Base-by-base conservation (phyloP, 2,113 vertebrate genomes). In the Rattus rattus region DNA sequence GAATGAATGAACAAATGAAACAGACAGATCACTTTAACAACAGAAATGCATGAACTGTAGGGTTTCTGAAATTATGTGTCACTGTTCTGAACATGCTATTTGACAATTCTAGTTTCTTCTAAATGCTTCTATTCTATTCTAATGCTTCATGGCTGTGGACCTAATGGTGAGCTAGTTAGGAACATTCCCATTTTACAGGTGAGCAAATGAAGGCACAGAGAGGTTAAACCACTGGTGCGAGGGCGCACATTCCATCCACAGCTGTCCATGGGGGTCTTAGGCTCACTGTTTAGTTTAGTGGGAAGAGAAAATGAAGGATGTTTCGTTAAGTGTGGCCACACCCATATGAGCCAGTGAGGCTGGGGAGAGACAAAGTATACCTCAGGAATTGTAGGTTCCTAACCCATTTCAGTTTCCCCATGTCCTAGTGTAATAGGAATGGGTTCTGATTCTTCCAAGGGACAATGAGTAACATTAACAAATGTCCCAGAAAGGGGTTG, bases 181-280 rank as follows among this genome's bases (percentile, higher is more conserved):
- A 73, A n/a, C 39, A n/a, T 5, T 54, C 56, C n/a, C 54, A 13
- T 72, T 91, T 90, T 52, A 85, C 12, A 72, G 56, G 9, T 69
- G 67, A 91, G 90, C 39, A 91, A 59, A 56, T 8, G 49, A 83
- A 93, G 86, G 33, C 80, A 67, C 49, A 80, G 89, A 87, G 87
- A 65, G 4, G n/a, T 33, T 36, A 70, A 70, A 2, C 24, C n/a
- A 83, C 22, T n/a, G 56, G 88, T 20, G 19, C 1, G n/a, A 54
- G 33, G 36, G 16, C 73, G 84, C 52, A 75, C 49, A 47, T 79
- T 19, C 49, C 4, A 72, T 30, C 89, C 43, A 47, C 36, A 69
- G 63, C 59, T 86, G 43, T 43, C 22, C 7, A 43, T 43, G 43
- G 12, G 20, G 22, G 4, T 14, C 17, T 63, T 59, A 22, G 20